Evolutionary conservation across 2,797 vertebrate genomes (phyloP), one percentile per base, ranked within the genome.

Genomic region (Chlorospingus flavigularis): DNA sequence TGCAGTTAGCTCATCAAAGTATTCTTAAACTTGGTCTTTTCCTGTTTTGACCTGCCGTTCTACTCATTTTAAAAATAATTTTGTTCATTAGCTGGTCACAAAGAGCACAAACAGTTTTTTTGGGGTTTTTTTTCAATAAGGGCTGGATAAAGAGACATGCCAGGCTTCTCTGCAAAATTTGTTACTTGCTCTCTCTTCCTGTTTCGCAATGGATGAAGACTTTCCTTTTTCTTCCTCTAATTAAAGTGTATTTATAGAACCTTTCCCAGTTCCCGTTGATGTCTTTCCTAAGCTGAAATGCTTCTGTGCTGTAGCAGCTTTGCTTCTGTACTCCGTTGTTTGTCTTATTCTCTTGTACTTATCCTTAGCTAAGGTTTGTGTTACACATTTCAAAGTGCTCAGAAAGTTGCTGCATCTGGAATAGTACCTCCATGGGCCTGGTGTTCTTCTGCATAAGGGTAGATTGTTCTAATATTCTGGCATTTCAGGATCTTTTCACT

Each of bases 201-300:
- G 94, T 92, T 96, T 87, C 93, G 90, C 50, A 90, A 78, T 67
- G 48, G 55, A 87, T 48, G 26, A 61, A 66, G 93, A 95, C 94
- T 97, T 95, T 96, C 88, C 70, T 96, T 95, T 95, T 95, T 96
- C 77, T 95, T 94, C 80, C 95, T 95, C 71, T 92, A 90, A 94
- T 93, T 93, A 95, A 83, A 76, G 74, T 18, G 6, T 92, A 94
- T 93, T 96, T 93, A 88, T 95, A 97, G 90, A 96, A 74, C 26
- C 50, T 82, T 87, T 90, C 55, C 55, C 33, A 73, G 75, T 90
- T 93, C 86, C 86, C 26, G 0, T 50, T 86, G 58, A 45, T 81
- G 58, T 60, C 50, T 73, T 93, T 90, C 50, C 66, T 81, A 35
- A 31, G 43, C 9, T 93, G 66, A 73, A 90, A 42, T 25, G 8